These are phyloP conservation scores for Hypselothyrea guttata DNA, from an alignment of 2,888 invertebrate genomes.

Conservation along the genomic window DNA sequence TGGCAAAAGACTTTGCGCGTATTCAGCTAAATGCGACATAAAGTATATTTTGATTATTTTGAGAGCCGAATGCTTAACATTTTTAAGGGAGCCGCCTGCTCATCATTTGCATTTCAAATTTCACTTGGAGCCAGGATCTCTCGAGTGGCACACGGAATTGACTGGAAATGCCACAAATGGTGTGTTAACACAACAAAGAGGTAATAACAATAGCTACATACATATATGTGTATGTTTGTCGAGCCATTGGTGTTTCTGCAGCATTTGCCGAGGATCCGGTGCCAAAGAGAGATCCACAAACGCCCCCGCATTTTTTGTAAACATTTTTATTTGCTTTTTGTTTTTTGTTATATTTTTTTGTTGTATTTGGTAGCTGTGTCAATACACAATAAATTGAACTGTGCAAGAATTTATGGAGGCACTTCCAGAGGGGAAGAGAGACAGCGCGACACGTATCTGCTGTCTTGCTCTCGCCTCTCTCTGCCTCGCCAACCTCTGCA, in stretches of 20 bases:
- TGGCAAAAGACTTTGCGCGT: constrained; percentile 28
- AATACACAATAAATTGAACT: constrained; percentile 75
- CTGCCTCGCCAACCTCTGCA: background rate
- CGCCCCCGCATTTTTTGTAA: constrained; percentile 59
- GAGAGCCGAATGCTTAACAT: constrained; percentile 54
- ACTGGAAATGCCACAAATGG: constrained; percentile 71
- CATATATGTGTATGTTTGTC: constrained; percentile 5
- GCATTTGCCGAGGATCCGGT: constrained; percentile 27
- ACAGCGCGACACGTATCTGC: constrained; percentile 12
- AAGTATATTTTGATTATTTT: constrained; percentile 70
- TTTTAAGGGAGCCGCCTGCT: constrained; percentile 35
- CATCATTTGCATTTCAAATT: constrained; percentile 72
- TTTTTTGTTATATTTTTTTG: constrained; percentile 22
- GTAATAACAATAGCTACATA: constrained; percentile 67
- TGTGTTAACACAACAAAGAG: constrained; percentile 75
- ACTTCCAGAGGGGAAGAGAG: constrained; percentile 51
- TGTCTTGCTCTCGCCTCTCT: background rate
- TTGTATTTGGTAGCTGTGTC: constrained; percentile 60
- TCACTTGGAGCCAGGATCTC: constrained; percentile 48
- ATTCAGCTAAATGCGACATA: constrained; percentile 46
- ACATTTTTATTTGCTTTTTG: constrained; percentile 64
- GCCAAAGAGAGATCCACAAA: constrained; percentile 10
- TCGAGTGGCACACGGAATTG: constrained; percentile 43
- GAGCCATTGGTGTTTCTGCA: constrained; percentile 30
- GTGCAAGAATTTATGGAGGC: constrained; percentile 70